Evolutionary conservation across 2,797 vertebrate genomes (phyloP), one percentile per base, ranked within the genome.

Genomic region (Catharus ustulatus): DNA sequence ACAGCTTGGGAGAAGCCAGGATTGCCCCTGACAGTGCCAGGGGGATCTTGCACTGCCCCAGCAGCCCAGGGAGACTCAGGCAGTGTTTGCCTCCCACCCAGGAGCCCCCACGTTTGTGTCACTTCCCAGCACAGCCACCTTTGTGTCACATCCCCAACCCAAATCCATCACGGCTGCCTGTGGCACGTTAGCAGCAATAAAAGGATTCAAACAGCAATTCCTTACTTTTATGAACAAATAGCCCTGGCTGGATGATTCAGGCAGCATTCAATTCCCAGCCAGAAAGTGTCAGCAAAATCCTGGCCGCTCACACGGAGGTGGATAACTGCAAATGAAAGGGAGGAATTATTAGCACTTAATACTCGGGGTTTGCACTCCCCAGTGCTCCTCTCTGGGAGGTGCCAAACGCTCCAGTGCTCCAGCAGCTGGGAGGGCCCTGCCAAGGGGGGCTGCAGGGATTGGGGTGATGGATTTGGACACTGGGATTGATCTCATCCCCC

Each of bases 191-290:
- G 93, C 90, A 58, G 91, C 95, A 78, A 89, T 71, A 30, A 93
- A 92, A 84, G 82, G 94, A 96, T 76, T 95, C 92, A 84, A 96
- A 84, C 63, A 71, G 93, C 94, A 97, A 82, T 95, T 93, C 94
- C 87, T 96, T 88, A 94, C 90, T 95, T 93, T 95, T 93, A 95
- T 92, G 95, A 96, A 94, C 91, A 95, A 95, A 95, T 78, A 76
- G 86, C 90, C 93, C 89, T 76, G 87, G 95, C 94, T 78, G 91
- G 96, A 94, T 96, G 96, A 97, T 94, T 96, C 95, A 95, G 93
- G 90, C 89, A 91, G 87, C 82, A 54, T 78, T 95, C 95, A 94
- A 93, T 80, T 91, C 87, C 89, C 93, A 93, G 92, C 52, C 79
- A 93, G 80, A 77, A 87, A 90, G 87, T 92, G 90, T 96, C 94